Percentiles rank a stretch among this genome's conserved stretches.
Conservation (phyloP, 2,113 vertebrate species). For the Acanthisitta chloris region DNA sequence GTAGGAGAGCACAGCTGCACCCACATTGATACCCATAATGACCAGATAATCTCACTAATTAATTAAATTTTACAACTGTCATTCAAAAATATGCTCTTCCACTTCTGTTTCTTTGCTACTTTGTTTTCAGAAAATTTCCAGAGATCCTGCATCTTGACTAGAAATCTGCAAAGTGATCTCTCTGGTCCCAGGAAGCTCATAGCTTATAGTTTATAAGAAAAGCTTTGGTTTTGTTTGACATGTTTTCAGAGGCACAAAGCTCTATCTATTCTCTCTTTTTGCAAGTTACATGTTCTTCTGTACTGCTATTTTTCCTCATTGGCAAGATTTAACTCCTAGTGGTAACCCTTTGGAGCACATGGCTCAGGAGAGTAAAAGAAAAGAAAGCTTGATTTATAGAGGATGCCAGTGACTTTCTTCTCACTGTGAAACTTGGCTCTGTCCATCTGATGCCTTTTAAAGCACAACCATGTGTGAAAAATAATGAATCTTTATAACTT, state of each 20-base stretch:
- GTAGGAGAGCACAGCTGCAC: fast-evolving
- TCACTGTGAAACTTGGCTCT: conserved; percentile 43
- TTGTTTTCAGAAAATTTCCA: not conserved
- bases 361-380: conserved; percentile 1
- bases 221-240: not conserved
- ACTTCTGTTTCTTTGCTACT: not conserved
- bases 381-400: conserved; percentile 38
- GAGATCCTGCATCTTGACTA: not conserved
- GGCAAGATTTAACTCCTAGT: not conserved
- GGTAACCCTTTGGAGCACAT: not conserved
- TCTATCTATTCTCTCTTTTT: not conserved
- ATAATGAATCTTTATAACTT: conserved; percentile 44
- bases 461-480: conserved; percentile 54
- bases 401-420: conserved; percentile 14
- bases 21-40: not conserved
- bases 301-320: not conserved
- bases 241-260: not conserved
- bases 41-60: not conserved
- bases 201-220: not conserved
- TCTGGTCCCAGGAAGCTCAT: not conserved
- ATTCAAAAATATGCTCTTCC: not conserved
- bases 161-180: not conserved
- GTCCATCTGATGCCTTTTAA: conserved; percentile 48
- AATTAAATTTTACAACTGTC: not conserved
- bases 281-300: not conserved